Evolutionary conservation across 2,113 vertebrate species (phyloP).

Genomic region (Mus musculus): GRCm39 chr11:102401001-102401500

Average conservation of each 20-base stretch:
- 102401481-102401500: conserved; percentile 14
- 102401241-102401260: conserved; percentile 44
- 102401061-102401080: conserved; percentile 99
- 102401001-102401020: conserved; percentile 99
- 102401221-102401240: conserved; percentile 25
- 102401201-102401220: conserved; percentile 76
- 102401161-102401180: conserved; percentile 78
- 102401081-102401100: conserved; percentile 99
- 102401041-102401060: conserved; percentile 99
- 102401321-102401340: not conserved
- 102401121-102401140: conserved; percentile 95
- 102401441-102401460: conserved; percentile 36
- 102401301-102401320: not conserved
- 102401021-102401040: conserved; percentile 99
- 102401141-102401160: conserved; percentile 83
- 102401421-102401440: conserved; percentile 8
- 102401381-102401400: conserved; percentile 40
- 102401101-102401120: conserved; percentile 99
- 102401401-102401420: conserved; percentile 16
- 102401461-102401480: conserved; percentile 28
- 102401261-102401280: conserved; percentile 60
- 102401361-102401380: conserved; percentile 34
- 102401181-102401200: conserved; percentile 82
- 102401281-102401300: conserved; percentile 57
- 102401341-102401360: conserved; percentile 15